A percentile compares a stretch with the other conserved stretches of the same genome.
Conservation (phyloP, 1,140 invertebrate species). For the Cydia fagiglandana region DNA sequence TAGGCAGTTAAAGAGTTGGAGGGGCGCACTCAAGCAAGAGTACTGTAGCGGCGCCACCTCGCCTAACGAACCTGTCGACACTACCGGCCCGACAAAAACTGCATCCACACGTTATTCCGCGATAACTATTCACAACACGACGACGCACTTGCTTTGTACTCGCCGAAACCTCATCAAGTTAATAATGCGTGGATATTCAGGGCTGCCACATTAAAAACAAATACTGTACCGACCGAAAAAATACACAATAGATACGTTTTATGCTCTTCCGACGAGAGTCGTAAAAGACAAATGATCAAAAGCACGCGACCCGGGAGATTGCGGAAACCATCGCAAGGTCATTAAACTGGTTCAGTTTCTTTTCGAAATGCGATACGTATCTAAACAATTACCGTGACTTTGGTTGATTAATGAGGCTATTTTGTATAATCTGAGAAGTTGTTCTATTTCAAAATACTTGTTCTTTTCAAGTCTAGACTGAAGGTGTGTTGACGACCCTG, state of each 20-base stretch:
- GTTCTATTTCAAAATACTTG: background rate
- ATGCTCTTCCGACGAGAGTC: constrained; percentile 56
- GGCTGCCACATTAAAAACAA: constrained; percentile 23
- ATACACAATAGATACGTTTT: constrained; percentile 50
- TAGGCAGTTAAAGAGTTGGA: constrained; percentile 79
- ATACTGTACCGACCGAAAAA: background rate
- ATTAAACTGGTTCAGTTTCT: constrained; percentile 43
- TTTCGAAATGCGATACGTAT: constrained; percentile 40
- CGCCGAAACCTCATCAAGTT: constrained; percentile 48
- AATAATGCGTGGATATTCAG: constrained; percentile 47
- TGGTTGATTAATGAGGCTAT: constrained; percentile 28
- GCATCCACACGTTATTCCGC: constrained; percentile 37
- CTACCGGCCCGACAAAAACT: constrained; percentile 57
- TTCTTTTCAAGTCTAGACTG: background rate
- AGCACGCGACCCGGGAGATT: constrained; percentile 48
- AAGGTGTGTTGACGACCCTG: constrained; percentile 18
- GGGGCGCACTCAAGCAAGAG: constrained; percentile 73
- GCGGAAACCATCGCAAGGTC: constrained; percentile 43
- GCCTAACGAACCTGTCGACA: constrained; percentile 64
- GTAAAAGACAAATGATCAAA: constrained; percentile 64
- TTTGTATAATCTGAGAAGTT: background rate
- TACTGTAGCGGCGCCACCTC: constrained; percentile 70
- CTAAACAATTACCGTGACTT: constrained; percentile 38
- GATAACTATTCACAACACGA: constrained; percentile 32
- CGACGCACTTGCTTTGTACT: constrained; percentile 45